Conservation (phyloP, 2,797 vertebrate species). For the Coracias cyanogaster region DNA sequence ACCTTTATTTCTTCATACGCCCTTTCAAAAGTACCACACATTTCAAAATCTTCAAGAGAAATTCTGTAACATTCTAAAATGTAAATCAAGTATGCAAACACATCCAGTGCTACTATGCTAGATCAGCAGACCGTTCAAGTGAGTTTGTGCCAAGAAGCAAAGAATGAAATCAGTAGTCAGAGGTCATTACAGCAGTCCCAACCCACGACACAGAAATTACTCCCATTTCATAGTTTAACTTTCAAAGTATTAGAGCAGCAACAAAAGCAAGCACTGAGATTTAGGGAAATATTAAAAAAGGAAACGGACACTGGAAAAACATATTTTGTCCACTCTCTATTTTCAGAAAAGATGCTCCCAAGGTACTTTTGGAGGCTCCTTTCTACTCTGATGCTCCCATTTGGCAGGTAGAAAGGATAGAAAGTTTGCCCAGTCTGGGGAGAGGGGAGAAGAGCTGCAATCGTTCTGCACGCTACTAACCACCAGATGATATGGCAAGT, state of each 20-base stretch:
- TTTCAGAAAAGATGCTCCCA: background rate
- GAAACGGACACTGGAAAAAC: background rate
- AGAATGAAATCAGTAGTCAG: constrained; percentile 13
- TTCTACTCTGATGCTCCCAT: background rate
- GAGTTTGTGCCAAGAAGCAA: background rate
- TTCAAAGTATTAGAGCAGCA: constrained; percentile 11
- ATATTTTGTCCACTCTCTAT: background rate
- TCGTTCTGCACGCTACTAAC: background rate
- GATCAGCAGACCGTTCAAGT: background rate
- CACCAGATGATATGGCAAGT: background rate
- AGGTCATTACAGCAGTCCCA: background rate
- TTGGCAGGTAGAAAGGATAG: background rate
- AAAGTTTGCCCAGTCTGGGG: background rate
- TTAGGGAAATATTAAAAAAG: background rate
- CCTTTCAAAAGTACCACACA: background rate
- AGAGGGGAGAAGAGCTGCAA: background rate
- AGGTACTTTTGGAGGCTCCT: background rate
- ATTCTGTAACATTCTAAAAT: background rate
- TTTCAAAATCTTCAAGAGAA: constrained; percentile 44
- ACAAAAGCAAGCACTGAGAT: background rate
- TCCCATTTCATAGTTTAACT: background rate
- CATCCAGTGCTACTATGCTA: background rate
- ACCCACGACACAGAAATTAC: background rate
- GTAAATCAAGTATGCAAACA: constrained; percentile 15
- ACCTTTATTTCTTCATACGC: constrained; percentile 8